Conservation (phyloP, 2,113 vertebrate genomes). For the Brachypodius melanocephalos region DNA sequence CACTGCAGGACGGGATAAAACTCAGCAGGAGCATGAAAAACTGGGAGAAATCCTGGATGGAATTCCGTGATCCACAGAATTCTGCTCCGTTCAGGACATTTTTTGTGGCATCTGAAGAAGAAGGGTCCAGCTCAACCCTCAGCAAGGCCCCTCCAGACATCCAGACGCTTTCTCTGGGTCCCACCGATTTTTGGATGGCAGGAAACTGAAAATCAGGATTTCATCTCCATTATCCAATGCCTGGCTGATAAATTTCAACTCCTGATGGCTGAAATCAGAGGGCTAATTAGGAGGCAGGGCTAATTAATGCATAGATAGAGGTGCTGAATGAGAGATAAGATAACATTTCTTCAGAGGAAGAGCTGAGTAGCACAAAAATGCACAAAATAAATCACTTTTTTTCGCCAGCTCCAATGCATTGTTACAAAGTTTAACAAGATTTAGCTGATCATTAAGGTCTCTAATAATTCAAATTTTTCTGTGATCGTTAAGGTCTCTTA, state of each 20-base stretch:
- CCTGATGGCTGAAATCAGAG: background rate
- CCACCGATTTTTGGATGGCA: background rate
- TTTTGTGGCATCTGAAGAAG: background rate
- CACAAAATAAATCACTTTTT: background rate
- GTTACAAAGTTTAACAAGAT: background rate
- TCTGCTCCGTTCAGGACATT: background rate
- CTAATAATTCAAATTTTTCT: background rate
- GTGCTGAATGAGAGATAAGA: background rate
- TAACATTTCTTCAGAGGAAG: background rate
- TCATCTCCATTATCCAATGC: background rate
- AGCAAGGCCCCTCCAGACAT: no score
- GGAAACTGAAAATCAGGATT: background rate
- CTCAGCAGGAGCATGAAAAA: background rate
- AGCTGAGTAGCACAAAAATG: no score
- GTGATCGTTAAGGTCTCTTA: background rate
- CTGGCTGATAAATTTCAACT: background rate
- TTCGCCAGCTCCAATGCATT: background rate
- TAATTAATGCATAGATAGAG: background rate
- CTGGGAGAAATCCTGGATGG: background rate
- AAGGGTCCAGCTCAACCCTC: background rate
- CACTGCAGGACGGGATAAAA: background rate
- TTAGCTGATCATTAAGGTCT: no score
- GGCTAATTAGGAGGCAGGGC: background rate
- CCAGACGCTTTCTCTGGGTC: background rate
- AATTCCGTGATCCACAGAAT: background rate